Percentiles rank a stretch among this genome's conserved stretches.
These are phyloP conservation scores for Ellobium chinense DNA, from an alignment of 2,888 invertebrate species.

Conservation along the genomic window DNA sequence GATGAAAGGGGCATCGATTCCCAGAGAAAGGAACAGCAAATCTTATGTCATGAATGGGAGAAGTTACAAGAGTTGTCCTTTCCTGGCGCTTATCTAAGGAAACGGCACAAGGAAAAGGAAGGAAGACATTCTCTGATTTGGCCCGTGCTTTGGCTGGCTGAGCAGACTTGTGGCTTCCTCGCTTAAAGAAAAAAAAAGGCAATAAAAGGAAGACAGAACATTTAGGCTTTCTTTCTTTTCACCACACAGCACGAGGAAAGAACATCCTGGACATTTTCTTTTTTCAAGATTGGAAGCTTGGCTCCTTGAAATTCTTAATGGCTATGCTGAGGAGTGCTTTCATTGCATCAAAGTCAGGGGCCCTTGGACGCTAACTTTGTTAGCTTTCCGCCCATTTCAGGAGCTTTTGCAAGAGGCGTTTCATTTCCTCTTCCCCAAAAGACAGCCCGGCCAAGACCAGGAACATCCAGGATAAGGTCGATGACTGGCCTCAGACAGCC, in stretches of 20 bases:
- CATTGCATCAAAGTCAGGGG: conserved; percentile 3
- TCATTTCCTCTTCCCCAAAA: conserved; percentile 24
- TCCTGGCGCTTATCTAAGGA: background rate
- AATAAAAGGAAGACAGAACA: too few relatives aligned
- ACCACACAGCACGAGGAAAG: background rate
- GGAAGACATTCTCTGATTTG: background rate
- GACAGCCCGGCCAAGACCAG: background rate
- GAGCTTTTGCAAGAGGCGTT: conserved; percentile 13
- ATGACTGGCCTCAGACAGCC: too few relatives aligned
- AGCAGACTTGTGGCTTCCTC: too few relatives aligned
- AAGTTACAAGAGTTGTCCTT: background rate
- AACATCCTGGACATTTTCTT: background rate
- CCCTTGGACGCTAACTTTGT: conserved; percentile 5
- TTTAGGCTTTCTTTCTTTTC: background rate
- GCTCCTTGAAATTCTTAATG: conserved; percentile 15
- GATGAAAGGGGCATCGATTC: background rate
- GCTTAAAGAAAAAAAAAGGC: too few relatives aligned
- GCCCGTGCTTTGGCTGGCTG: too few relatives aligned
- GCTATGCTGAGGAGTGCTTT: background rate
- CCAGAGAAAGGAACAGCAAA: background rate
- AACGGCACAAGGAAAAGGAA: background rate
- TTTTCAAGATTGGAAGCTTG: background rate
- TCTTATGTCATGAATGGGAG: background rate
- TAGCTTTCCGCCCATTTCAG: background rate
- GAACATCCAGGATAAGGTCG: background rate